Base-by-base conservation (phyloP, 2,888 invertebrate genomes). In the Cenopis cana region DNA sequence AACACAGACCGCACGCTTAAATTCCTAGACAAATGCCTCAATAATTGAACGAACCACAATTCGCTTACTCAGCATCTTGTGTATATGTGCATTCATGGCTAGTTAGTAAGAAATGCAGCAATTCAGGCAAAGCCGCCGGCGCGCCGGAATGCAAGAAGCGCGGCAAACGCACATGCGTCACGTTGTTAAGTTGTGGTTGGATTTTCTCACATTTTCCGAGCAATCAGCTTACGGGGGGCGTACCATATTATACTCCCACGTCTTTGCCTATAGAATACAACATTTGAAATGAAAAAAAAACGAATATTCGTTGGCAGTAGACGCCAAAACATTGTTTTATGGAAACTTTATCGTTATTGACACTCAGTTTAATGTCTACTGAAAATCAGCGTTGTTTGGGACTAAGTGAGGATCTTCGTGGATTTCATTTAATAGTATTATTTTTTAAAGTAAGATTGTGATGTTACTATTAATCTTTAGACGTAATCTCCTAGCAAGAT, bases 161-260 rank as follows among this genome's bases (percentile, higher is more conserved):
- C 81, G 80, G 81, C 83, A 82, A 85, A 85, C 80, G 81, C 83
- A 82, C 85, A 84, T 86, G 85, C 82, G 79, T 76, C 75, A 75
- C 76, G 82, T 86, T 85, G 81, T 89, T 90, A 85, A n/a, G 80
- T 82, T 81, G 78, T 86, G 81, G 52, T 20, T n/a, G 64, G 83
- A 87, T 92, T 92, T 92, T 89, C 92, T 89, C 85, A 84, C 86
- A 88, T 92, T 92, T 92, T 92, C 91, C 89, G 85, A 85, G 88
- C 90, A 91, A 90, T 88, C 88, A 89, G 89, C 91, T 92, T 89
- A 88, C 89, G 80, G 84, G 82, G 81, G 78, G 76, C 84, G 87
- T 46, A 18, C 33, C 57, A 54, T 18, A 49, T 36, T n/a, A 24
- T 18, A 50, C 18, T 55, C 24, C 12, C 14, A 57, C 1, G 59